Evolutionary conservation across 2,113 vertebrate genomes (phyloP).

Genomic region (Halichoeres trimaculatus): DNA sequence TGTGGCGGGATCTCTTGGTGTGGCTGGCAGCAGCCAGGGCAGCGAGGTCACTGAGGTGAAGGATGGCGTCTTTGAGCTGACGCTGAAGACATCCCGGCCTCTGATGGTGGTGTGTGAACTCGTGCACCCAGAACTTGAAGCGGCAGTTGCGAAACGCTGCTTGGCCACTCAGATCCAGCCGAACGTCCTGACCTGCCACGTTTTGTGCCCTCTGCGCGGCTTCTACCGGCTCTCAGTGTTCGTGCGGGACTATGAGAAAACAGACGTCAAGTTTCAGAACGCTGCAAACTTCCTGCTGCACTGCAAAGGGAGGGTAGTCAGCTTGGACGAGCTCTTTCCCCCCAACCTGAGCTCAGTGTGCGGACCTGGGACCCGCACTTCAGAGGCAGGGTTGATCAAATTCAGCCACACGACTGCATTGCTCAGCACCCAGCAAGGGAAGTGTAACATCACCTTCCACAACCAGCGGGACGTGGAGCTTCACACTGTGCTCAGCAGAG

Average conservation of each 20-base stretch:
- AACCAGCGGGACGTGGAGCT: conserved; percentile 50
- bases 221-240: conserved; percentile 84
- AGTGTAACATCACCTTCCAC: conserved; percentile 85
- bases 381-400: conserved; percentile 74
- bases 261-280: conserved; percentile 78
- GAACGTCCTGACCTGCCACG: conserved; percentile 79
- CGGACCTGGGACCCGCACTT: conserved; percentile 80
- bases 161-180: conserved; percentile 81
- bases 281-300: conserved; percentile 81
- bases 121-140: conserved; percentile 71
- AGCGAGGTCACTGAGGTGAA: conserved; percentile 72
- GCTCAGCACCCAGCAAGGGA: conserved; percentile 81
- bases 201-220: conserved; percentile 80
- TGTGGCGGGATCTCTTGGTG: conserved; percentile 69
- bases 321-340: conserved; percentile 80
- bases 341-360: conserved; percentile 77
- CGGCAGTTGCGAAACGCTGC: conserved; percentile 77
- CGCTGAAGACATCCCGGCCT: conserved; percentile 74
- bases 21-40: conserved; percentile 69
- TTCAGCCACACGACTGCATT: conserved; percentile 81
- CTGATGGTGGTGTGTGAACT: conserved; percentile 82
- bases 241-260: conserved; percentile 79
- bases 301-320: conserved; percentile 67
- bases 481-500: conserved; percentile 66
- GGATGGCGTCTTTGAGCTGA: conserved; percentile 65